Evolutionary conservation across 2,113 vertebrate species (phyloP).

Genomic region (Eretmochelys imbricata): DNA sequence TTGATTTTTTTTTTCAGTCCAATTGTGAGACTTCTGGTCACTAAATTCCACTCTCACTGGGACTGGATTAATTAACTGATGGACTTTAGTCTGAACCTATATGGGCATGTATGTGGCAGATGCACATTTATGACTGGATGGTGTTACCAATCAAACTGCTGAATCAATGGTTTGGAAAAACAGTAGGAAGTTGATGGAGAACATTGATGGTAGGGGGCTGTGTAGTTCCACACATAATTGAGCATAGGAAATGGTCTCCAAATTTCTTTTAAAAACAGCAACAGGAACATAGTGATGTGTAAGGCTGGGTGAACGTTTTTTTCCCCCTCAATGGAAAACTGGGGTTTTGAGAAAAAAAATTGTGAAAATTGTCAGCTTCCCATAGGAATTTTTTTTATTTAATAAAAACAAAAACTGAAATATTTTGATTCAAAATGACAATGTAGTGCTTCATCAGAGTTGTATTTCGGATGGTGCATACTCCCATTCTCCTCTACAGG

Average conservation of each 20-base stretch:
- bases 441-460: not conserved
- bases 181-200: not conserved
- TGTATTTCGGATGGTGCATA: not conserved
- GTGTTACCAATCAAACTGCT: not conserved
- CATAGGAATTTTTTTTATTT: not conserved
- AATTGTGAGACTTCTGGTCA: not conserved
- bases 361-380: not conserved
- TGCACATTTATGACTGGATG: rapidly evolving
- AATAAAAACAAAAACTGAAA: not conserved
- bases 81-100: rapidly evolving
- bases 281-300: not conserved
- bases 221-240: not conserved
- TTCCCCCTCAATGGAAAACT: not conserved
- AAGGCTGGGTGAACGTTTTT: not conserved
- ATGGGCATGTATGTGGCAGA: rapidly evolving
- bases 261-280: not conserved
- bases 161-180: not conserved
- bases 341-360: not conserved
- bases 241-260: not conserved
- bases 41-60: rapidly evolving
- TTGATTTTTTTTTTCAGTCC: not conserved
- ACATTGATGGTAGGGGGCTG: not conserved
- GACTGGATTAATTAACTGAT: rapidly evolving
- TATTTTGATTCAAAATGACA: not conserved
- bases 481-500: not conserved